These are phyloP conservation scores for Campaea margaritaria DNA, from an alignment of 2,888 invertebrate species.

Conservation along the genomic window DNA sequence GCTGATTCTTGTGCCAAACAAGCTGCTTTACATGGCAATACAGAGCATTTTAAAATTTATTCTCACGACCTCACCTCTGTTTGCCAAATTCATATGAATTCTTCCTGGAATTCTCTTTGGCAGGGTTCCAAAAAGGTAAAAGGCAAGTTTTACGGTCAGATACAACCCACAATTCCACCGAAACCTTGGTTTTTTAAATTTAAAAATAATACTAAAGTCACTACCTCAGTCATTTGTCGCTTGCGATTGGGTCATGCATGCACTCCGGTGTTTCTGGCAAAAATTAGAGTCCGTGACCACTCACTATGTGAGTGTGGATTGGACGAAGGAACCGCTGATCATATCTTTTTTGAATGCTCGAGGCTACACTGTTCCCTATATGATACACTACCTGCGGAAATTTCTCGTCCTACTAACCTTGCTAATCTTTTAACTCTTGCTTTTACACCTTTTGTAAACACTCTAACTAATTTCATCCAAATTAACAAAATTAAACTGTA, in stretches of 20 bases:
- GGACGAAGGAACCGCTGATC: background rate
- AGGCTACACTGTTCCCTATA: no score
- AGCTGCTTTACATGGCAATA: background rate
- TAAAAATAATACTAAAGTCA: background rate
- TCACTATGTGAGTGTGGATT: background rate
- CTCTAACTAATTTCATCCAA: no score
- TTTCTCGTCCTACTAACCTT: no score
- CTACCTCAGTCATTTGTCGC: background rate
- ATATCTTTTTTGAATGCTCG: background rate
- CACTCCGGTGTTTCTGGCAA: background rate
- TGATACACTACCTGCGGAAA: no score
- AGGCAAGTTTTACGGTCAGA: background rate
- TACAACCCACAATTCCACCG: background rate
- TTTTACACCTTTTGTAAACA: no score
- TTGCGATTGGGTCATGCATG: background rate
- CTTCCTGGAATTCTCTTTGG: no score
- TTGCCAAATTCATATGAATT: no score
- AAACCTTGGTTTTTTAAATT: background rate
- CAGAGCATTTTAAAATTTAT: background rate
- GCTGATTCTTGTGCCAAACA: constrained; percentile 4
- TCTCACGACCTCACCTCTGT: background rate
- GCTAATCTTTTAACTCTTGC: no score
- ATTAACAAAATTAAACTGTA: no score
- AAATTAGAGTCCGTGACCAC: background rate
- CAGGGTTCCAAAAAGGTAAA: background rate